These are phyloP conservation scores for Genyomyrus donnyi DNA, from an alignment of 2,113 vertebrate genomes.

Conservation along the genomic window DNA sequence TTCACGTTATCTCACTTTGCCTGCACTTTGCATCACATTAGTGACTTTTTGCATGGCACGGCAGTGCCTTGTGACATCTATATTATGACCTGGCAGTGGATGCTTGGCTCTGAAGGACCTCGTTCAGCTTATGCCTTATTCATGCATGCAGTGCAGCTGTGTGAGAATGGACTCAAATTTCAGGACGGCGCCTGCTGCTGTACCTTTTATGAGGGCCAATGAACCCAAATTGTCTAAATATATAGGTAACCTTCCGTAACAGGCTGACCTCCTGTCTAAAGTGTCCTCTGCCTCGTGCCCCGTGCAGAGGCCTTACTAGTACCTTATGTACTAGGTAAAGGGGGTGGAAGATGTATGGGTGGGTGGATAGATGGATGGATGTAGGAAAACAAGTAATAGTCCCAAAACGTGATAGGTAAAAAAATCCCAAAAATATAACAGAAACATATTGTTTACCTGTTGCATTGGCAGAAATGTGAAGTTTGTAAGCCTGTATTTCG, in stretches of 20 bases:
- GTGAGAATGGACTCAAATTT: background rate
- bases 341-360: background rate
- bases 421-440: background rate
- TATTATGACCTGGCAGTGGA: background rate
- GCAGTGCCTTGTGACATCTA: background rate
- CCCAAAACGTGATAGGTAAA: background rate
- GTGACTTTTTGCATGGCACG: background rate
- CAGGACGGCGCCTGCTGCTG: background rate
- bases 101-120: background rate
- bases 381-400: background rate
- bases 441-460: background rate
- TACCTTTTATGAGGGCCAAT: slow-evolving; percentile 1
- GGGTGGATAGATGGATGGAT: background rate
- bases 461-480: background rate
- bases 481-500: background rate
- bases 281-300: background rate
- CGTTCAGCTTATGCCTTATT: background rate
- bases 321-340: background rate
- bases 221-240: slow-evolving; percentile 2
- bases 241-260: background rate
- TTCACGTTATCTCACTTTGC: background rate
- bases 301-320: background rate
- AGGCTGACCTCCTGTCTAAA: background rate
- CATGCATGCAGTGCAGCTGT: background rate
- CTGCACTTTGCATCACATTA: slow-evolving; percentile 11